A percentile compares a stretch with the other conserved stretches of the same genome.
phyloP scores from a whole-genome alignment of 2,113 vertebrate genomes.

The Ceyx melanurus region DNA sequence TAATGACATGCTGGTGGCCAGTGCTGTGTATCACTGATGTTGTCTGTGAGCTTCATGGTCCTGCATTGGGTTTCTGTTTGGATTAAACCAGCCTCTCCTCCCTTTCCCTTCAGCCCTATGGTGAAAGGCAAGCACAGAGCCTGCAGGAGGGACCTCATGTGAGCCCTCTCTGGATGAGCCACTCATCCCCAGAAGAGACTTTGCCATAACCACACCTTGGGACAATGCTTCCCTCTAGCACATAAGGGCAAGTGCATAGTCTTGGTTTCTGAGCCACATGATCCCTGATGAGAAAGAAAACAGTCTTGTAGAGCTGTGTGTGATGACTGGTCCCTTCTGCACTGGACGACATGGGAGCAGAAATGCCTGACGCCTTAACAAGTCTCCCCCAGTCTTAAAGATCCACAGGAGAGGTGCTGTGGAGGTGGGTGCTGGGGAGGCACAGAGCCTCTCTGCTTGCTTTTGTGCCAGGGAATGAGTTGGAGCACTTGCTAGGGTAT shows the following conservation, averaged over 20 bases:
- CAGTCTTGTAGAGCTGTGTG: background rate
- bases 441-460: background rate
- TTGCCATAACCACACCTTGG: background rate
- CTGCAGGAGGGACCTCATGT: background rate
- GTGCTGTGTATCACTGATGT: background rate
- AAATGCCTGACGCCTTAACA: background rate
- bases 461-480: background rate
- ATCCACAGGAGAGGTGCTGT: background rate
- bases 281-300: background rate
- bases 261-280: background rate
- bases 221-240: background rate
- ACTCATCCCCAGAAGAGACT: background rate
- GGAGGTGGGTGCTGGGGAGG: background rate
- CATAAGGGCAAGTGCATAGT: background rate
- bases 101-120: background rate
- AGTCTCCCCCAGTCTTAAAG: background rate
- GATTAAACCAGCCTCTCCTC: background rate
- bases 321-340: background rate
- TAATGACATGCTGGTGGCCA: background rate
- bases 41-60: background rate
- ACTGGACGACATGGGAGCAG: background rate
- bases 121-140: background rate
- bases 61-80: background rate
- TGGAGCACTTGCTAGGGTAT: fast-evolving
- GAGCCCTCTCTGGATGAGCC: background rate